phyloP scores from a whole-genome alignment of 2,113 vertebrate genomes.

The Aythya baeri region DNA sequence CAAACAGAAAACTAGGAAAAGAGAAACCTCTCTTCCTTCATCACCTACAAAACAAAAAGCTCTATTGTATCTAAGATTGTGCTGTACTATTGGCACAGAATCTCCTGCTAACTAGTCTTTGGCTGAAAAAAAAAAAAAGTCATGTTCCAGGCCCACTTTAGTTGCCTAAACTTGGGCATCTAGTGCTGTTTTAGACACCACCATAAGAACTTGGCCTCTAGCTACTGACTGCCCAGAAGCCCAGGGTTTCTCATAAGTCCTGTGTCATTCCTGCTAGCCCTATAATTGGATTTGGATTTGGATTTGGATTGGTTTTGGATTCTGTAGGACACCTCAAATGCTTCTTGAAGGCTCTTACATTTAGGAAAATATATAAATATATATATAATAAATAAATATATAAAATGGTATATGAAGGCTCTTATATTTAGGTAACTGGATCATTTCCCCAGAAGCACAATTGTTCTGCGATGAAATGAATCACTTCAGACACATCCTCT shows the following conservation, averaged over 20 bases:
- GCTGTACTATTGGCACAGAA: not conserved
- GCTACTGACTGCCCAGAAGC: not conserved
- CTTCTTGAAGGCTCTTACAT: conserved; percentile 17
- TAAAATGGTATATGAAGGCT: not conserved
- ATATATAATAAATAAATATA: no score
- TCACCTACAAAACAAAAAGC: not conserved
- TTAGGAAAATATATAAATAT: not conserved
- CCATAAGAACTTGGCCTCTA: not conserved
- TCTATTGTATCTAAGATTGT: not conserved
- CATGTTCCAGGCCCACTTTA: not conserved
- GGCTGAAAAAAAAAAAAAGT: not conserved
- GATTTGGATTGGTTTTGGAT: not conserved
- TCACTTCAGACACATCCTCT: not conserved
- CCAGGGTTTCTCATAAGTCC: not conserved
- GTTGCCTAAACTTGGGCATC: not conserved
- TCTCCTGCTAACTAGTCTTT: not conserved
- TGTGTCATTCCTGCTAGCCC: not conserved
- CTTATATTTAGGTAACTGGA: conserved; percentile 48
- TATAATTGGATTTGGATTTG: not conserved
- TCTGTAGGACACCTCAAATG: not conserved
- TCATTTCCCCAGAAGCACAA: not conserved
- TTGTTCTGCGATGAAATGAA: conserved; percentile 44
- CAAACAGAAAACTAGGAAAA: not conserved
- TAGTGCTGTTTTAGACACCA: not conserved
- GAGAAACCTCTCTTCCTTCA: not conserved